Base-by-base conservation (phyloP, 2,888 invertebrate genomes). In the Tiliacea citrago region DNA sequence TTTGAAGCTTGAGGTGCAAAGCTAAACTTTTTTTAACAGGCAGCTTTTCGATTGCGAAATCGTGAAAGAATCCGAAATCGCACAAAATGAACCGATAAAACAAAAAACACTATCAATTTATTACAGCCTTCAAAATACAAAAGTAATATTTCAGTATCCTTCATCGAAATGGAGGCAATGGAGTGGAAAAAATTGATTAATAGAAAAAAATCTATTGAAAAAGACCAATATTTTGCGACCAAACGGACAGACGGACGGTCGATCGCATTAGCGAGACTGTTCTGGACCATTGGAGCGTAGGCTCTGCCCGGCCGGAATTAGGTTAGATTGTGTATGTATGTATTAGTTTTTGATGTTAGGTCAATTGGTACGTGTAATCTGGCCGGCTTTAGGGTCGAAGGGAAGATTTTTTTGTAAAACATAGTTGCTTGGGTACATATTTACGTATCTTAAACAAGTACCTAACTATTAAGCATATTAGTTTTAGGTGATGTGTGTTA, bases 281-380 rank as follows among this genome's bases (percentile, higher is more conserved):
- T 90, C 89, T 83, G 76, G 78, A 21, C 78, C 90, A 82, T 29
- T 89, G 89, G 86, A 80, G 85, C 88, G 88, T 73, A 69, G 53
- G 58, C 72, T 63, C 68, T 68, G 68, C 71, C 75, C 24, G 77
- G 42, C 63, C 62, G 82, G 83, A 87, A 88, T 87, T 86, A 85
- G 84, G 86, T 88, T 88, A 86, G 73, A 51, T 72, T 63, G 60
- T 84, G 39, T 78, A 39, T 75, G 29, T 66, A 35, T 39, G 39
- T 69, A 42, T 78, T 82, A 68, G 86, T 87, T 84, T 81, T 83
- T 86, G 81, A 83, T 84, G 82, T 69, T 75, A 77, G 81, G 66
- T 80, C 88, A 81, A 83, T 83, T 80, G 80, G 68, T 63, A 75
- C 68, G 65, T 79, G 63, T 74, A 75, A 75, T 77, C 57, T 77